Evolutionary conservation across 2,888 invertebrate species (phyloP).

Genomic region (Amphimallon solstitiale): DNA sequence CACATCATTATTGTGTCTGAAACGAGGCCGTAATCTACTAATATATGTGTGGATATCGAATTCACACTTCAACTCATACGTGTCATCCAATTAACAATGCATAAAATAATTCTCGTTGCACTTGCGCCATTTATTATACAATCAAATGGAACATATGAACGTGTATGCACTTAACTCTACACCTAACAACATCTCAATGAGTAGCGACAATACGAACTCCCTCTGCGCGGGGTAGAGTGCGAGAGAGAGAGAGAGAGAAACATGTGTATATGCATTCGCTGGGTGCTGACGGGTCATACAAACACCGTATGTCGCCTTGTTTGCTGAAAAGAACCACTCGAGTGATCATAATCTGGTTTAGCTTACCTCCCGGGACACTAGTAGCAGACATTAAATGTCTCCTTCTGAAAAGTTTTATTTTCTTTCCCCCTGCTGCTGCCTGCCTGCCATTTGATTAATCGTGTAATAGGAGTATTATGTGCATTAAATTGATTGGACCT

Average conservation of each 20-base stretch:
- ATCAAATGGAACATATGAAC: constrained; percentile 43
- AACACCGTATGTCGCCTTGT: constrained; percentile 49
- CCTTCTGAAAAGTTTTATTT: constrained; percentile 15
- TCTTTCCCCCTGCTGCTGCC: too few relatives aligned
- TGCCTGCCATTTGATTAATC: constrained; percentile 32
- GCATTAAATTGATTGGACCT: background rate
- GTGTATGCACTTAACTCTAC: constrained; percentile 44
- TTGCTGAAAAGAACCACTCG: constrained; percentile 48
- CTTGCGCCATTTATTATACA: constrained; percentile 41
- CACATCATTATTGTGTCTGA: too few relatives aligned
- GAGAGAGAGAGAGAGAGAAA: constrained; percentile 16
- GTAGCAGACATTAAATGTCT: constrained; percentile 25
- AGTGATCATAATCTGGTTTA: constrained; percentile 47
- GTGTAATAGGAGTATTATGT: background rate
- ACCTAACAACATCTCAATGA: constrained; percentile 45
- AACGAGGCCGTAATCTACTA: too few relatives aligned
- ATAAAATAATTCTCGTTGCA: constrained; percentile 28
- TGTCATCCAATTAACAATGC: constrained; percentile 27
- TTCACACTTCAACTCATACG: constrained; percentile 18
- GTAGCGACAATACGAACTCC: constrained; percentile 33
- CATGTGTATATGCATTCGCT: constrained; percentile 21
- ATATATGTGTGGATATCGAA: constrained; percentile 1
- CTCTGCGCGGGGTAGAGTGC: constrained; percentile 33
- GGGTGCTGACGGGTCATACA: constrained; percentile 39
- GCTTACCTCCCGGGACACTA: constrained; percentile 45